Evolutionary conservation across 2,797 vertebrate genomes (phyloP), one percentile per base, ranked within the genome.

Genomic region (Tokudaia muenninki): DNA sequence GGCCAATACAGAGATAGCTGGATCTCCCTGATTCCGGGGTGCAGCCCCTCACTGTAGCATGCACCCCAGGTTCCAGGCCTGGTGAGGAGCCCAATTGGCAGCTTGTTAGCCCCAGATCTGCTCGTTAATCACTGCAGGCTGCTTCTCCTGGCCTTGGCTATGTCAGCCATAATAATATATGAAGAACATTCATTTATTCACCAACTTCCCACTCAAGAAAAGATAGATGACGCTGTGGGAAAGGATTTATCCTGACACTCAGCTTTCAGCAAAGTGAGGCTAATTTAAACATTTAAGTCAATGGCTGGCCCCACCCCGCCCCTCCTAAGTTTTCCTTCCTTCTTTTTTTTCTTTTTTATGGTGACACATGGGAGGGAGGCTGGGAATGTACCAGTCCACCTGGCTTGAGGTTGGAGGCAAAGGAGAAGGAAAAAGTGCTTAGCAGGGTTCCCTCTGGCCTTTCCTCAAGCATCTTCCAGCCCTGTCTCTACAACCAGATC

Each of bases 271-370:
- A 92, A 97, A 97, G 88, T n/a, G 82, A 97, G 34, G 97, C 97
- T 98, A 97, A 98, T 98, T 98, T 92, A 97, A 96, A 97, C 65
- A 1, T 37, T 93, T 94, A 97, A 97, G 74, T 88, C 97, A 95
- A 97, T 21, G 26, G 97, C 87, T 92, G 3, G 6, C 82, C 92
- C 88, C 26, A 47, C 2, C 26, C 52, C 91, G 63, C 72, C 37
- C 84, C 50, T 61, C 81, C 52, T 26, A 47, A 12, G 24, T 41
- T 44, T 97, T 95, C 82, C 31, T 96, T 75, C 74, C 13, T 41
- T 77, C 41, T 77, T 11, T 75, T 44, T 44, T 9, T n/a, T 97
- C 93, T 83, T n/a, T 96, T 97, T 96, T 82, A 93, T 92, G 97
- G 92, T 75, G 24, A 89, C 79, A 26, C 44, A 77, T 44, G 37